Percentiles rank a stretch among this genome's conserved stretches.
Conservation (phyloP, 2,888 invertebrate species). For the Chrysina gloriosa region DNA sequence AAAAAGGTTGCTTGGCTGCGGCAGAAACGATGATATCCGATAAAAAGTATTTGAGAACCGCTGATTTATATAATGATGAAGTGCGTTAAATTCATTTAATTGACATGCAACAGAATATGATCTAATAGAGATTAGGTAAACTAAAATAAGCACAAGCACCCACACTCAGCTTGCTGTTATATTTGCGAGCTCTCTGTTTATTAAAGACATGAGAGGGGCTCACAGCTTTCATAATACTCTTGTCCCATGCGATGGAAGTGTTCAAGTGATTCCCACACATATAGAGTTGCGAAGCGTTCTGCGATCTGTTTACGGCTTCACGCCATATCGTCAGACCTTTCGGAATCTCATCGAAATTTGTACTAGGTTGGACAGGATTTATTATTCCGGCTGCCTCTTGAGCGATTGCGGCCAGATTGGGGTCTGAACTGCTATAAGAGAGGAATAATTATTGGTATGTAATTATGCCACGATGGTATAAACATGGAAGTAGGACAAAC, state of each 20-base stretch:
- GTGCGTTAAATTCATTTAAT: conserved; percentile 32
- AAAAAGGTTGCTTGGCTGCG: no score
- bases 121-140: conserved; percentile 50
- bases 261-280: conserved; percentile 92
- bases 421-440: conserved; percentile 69
- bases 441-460: conserved; percentile 31
- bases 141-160: conserved; percentile 64
- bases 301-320: conserved; percentile 85
- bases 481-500: no score
- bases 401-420: conserved; percentile 72
- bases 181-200: conserved; percentile 66
- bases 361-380: conserved; percentile 50
- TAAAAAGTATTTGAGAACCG: neutral
- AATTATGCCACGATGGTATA: neutral
- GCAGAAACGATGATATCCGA: no score
- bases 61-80: no score
- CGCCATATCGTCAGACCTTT: conserved; percentile 90
- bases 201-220: conserved; percentile 69
- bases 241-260: conserved; percentile 97
- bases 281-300: conserved; percentile 90
- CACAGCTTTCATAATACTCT: conserved; percentile 99
- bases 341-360: conserved; percentile 70
- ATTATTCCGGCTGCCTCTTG: conserved; percentile 59
- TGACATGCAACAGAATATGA: conserved; percentile 43
- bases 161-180: conserved; percentile 67